Base-by-base conservation (phyloP, 2,888 invertebrate genomes). In the Aelia acuminata region DNA sequence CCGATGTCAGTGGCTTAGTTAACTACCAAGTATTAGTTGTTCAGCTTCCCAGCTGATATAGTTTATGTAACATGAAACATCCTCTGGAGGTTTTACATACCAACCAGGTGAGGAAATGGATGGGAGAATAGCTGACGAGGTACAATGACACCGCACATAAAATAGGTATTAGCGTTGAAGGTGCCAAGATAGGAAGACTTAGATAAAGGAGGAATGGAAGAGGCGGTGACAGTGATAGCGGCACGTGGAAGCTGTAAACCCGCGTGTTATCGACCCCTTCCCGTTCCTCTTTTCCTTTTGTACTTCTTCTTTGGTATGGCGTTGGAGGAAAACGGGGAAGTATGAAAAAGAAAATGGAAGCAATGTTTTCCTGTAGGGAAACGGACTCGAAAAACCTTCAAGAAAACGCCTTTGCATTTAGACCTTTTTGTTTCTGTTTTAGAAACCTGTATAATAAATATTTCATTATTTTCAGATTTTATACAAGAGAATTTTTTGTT, bases 241-340 rank as follows among this genome's bases (percentile, higher is more conserved):
- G 43, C 80, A 43, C 80, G 80, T 80, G 80, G 80, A 80, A 43
- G 39, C 80, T n/a, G 80, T 80, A 39, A 80, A 80, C 43, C 80
- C 1, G 3, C 43, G 75, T 57, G 75, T n/a, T 80, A 80, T 80
- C 43, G 80, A 80, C 80, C 80, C n/a, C 43, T 1, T 80, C 7
- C 1, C 43, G 22, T 11, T 35, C n/a, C 8, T 80, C n/a, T 43
- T 75, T n/a, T 80, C 80, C 39, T 80, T 47, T 80, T 80, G n/a
- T 43, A 5, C 31, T 1, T 20, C 7, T 70, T 70, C 63, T 20
- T 70, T 31, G 35, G 35, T 15, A 70, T 15, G 31, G 31, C 18
- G 31, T 20, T 26, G 15, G 20, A 70, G 63, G 31, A 70, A 35
- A 80, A 39, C n/a, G 20, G n/a, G n/a, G 43, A 43, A 39, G 22